Base-by-base conservation (phyloP, 2,113 vertebrate species). In the Rousettus leschenaultii region DNA sequence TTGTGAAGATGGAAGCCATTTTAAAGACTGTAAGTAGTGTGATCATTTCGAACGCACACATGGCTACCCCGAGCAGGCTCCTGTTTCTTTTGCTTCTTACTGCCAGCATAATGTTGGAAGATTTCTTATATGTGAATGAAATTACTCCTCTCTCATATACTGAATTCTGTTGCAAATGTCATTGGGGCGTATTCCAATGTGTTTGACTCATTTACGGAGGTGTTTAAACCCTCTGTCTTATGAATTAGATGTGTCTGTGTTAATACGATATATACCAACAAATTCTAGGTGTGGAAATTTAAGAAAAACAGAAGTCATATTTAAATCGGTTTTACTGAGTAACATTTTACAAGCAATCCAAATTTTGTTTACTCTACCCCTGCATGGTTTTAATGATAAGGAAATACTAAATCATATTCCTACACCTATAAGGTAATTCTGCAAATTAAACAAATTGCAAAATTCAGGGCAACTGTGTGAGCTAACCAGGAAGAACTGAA, bases 21-120 rank as follows among this genome's bases (percentile, higher is more conserved):
- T 96, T 70, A 88, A 89, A 97, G 78, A 26, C 22, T 97, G 90
- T 73, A 92, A 97, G 95, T 82, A 2, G 82, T 94, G 22, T 91
- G 85, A 87, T 86, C 70, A 40, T 92, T 97, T 95, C 92, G 93
- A 95, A 86, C 53, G 63, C 75, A 94, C 40, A 40, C 19, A 35
- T 65, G 57, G 92, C 45, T 96, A 38, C 2, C 28, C 53, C 68
- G 80, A 92, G 97, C 97, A 95, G 51, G 2, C 0, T 80, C 94
- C 63, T 86, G 3, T 90, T 96, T 95, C 86, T 51, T 92, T 78
- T 6, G 0, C 0, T 33, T 95, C 97, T 98, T 95, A 97, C 93
- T 86, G 89, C 83, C 97, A 97, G 48, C 61, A 68, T 33, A 71
- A 40, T 0, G 21, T 86, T 96, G 57, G 95, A 96, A 96, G 79